These are phyloP conservation scores for Marasmarcha lunaedactyla DNA, from an alignment of 2,888 invertebrate species.

Conservation along the genomic window DNA sequence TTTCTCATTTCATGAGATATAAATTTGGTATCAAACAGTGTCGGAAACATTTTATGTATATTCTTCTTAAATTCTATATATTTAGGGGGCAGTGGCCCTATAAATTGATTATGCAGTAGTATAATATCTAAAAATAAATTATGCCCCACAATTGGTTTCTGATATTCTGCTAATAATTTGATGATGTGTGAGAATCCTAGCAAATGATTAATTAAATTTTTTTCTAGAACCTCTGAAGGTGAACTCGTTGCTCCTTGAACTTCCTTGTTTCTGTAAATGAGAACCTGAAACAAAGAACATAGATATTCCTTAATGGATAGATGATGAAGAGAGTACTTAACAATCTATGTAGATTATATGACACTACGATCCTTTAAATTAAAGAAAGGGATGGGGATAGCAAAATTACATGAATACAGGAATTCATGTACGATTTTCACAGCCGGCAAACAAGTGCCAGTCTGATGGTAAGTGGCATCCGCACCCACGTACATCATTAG, in stretches of 20 bases:
- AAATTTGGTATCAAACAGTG: slow-evolving; percentile 80
- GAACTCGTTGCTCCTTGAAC: slow-evolving; percentile 44
- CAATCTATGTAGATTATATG: too few species aligned
- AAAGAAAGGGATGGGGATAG: too few species aligned
- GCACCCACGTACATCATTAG: too few species aligned
- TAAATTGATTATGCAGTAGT: slow-evolving; percentile 79
- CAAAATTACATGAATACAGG: too few species aligned
- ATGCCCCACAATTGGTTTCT: slow-evolving; percentile 82
- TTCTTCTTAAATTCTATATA: slow-evolving; percentile 75
- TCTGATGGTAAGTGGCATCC: too few species aligned
- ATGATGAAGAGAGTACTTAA: too few species aligned
- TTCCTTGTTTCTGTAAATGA: slow-evolving; percentile 45
- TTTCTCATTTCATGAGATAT: slow-evolving; percentile 70
- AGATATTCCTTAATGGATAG: not conserved
- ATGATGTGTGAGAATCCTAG: slow-evolving; percentile 78
- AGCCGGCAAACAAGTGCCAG: too few species aligned
- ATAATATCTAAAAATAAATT: slow-evolving; percentile 79
- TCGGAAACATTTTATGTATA: slow-evolving; percentile 73
- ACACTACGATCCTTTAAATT: too few species aligned
- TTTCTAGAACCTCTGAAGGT: slow-evolving; percentile 48
- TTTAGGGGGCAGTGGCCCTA: slow-evolving; percentile 74
- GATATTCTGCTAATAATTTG: slow-evolving; percentile 61
- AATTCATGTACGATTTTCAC: too few species aligned
- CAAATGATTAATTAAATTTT: slow-evolving; percentile 58
- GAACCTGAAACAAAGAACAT: slow-evolving; percentile 35